Evolutionary conservation across 2,888 invertebrate genomes (phyloP).

Genomic region (Ormyrus pomaceus): DNA sequence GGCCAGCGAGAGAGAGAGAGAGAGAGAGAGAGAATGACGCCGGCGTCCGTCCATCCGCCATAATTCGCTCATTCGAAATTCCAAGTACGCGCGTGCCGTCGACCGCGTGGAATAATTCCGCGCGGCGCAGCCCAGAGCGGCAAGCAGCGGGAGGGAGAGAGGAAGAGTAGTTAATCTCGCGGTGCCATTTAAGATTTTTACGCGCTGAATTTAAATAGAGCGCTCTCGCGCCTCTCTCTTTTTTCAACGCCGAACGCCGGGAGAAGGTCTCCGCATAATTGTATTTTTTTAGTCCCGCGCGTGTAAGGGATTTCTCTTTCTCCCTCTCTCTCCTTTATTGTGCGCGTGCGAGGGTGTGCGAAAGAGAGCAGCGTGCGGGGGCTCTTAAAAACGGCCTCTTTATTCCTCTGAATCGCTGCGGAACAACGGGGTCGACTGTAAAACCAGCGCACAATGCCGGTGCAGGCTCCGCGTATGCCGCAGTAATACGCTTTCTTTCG

Average conservation of each 20-base stretch:
- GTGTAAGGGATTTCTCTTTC: conserved; percentile 7
- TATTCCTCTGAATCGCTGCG: conserved; percentile 27
- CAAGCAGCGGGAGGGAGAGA: not conserved
- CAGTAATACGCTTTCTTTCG: conserved; percentile 37
- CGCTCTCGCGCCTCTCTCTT: not conserved
- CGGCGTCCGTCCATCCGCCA: not conserved
- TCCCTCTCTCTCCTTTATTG: not conserved
- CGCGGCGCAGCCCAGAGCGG: not conserved
- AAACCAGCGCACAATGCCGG: conserved; percentile 27
- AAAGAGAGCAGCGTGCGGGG: not conserved
- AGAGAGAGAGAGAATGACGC: no score
- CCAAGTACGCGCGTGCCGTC: not conserved
- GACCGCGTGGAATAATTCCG: conserved; percentile 38
- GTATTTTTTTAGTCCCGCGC: not conserved
- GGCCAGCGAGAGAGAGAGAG: no score
- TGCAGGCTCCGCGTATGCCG: not conserved
- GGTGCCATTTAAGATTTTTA: conserved; percentile 50
- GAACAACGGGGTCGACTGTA: conserved; percentile 38
- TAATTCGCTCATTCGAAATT: conserved; percentile 53
- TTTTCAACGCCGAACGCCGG: conserved; percentile 7
- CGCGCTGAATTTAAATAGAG: conserved; percentile 51
- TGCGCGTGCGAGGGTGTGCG: not conserved
- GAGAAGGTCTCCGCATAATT: conserved; percentile 28
- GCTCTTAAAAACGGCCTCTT: conserved; percentile 42
- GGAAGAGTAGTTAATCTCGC: conserved; percentile 48